These are phyloP conservation scores for Lycophotia porphyrea DNA, from an alignment of 2,888 invertebrate genomes.

Conservation along the genomic window DNA sequence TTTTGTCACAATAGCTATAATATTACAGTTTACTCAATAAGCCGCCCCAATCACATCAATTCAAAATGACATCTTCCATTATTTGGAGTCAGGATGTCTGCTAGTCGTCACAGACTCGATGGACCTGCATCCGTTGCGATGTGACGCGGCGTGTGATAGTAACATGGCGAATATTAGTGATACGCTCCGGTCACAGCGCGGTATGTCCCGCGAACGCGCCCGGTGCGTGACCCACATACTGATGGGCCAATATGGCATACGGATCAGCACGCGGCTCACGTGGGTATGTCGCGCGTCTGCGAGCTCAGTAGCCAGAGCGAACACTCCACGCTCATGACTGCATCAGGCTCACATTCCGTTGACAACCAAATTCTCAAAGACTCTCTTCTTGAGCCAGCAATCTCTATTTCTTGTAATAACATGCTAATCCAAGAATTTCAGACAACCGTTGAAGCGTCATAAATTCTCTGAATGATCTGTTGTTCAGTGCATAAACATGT, in stretches of 20 bases:
- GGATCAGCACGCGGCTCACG: slow-evolving; percentile 60
- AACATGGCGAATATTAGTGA: slow-evolving; percentile 36
- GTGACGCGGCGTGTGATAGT: slow-evolving; percentile 5
- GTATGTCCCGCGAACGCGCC: slow-evolving; percentile 50
- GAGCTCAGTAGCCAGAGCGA: background rate
- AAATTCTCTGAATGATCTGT: background rate
- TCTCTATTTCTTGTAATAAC: background rate
- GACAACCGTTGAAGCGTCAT: background rate
- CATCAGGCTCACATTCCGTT: slow-evolving; percentile 1
- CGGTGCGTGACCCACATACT: slow-evolving; percentile 63
- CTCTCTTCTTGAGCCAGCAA: background rate
- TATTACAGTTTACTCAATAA: background rate
- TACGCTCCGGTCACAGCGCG: slow-evolving; percentile 34
- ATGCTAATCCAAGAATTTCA: background rate
- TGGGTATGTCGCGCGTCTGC: slow-evolving; percentile 15
- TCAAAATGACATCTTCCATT: background rate
- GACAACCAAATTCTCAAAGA: background rate
- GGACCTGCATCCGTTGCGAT: slow-evolving; percentile 18
- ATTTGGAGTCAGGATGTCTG: slow-evolving; percentile 7
- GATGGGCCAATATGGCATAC: slow-evolving; percentile 33
- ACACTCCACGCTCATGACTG: slow-evolving; percentile 1
- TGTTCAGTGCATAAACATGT: background rate
- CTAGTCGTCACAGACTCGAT: background rate
- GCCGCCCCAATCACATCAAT: background rate
- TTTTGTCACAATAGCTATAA: background rate